Conservation (phyloP, 2,888 invertebrate species). For the Therioaphis trifolii region DNA sequence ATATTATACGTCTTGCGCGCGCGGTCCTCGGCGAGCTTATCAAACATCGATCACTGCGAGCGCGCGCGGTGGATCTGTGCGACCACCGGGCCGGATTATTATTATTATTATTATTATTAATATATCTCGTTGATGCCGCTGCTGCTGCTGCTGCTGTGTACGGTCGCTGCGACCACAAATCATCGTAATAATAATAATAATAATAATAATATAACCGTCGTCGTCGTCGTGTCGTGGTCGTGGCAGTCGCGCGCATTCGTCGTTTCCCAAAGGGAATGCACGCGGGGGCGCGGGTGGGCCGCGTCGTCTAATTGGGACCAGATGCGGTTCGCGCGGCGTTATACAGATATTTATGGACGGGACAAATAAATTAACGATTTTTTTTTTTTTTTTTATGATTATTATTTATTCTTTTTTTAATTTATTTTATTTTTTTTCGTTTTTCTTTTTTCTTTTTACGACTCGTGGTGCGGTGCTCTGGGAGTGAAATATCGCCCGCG, state of each 20-base stretch:
- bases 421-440: no score
- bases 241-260: background rate
- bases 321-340: constrained; percentile 16
- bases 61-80: background rate
- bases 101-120: background rate
- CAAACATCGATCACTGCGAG: background rate
- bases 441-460: constrained; percentile 30
- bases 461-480: background rate
- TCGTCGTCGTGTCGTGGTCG: background rate
- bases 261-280: constrained; percentile 35
- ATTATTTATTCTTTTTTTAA: background rate
- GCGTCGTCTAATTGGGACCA: constrained; percentile 53
- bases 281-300: background rate
- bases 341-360: constrained; percentile 48
- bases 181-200: constrained; percentile 31
- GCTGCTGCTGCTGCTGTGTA: background rate
- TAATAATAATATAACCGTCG: background rate
- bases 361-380: constrained; percentile 46
- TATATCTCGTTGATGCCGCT: no score
- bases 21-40: background rate
- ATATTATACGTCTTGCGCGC: no score
- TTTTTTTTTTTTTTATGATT: background rate
- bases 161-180: constrained; percentile 41
- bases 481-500: background rate
- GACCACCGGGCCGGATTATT: background rate